These are phyloP conservation scores for Phaonia tiefii DNA, from an alignment of 2,888 invertebrate species.

Conservation along the genomic window DNA sequence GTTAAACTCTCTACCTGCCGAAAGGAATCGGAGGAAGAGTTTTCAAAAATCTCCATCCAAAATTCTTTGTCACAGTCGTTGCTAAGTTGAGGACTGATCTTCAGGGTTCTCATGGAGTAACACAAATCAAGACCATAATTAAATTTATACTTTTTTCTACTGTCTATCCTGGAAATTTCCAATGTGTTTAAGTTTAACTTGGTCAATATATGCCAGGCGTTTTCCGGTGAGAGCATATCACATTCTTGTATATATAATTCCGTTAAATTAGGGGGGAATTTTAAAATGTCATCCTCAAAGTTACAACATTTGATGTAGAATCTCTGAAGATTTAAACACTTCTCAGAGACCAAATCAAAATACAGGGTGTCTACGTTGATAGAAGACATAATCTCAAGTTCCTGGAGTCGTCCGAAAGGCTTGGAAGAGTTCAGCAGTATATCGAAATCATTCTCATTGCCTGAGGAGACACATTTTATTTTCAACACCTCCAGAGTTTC, in stretches of 20 bases:
- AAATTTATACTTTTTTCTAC: neutral
- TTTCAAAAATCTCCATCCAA: neutral
- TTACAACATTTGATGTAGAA: neutral
- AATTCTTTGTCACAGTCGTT: constrained; percentile 2
- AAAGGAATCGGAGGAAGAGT: neutral
- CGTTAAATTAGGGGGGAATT: neutral
- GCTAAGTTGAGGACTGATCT: neutral
- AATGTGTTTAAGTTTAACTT: neutral
- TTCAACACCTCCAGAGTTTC: neutral
- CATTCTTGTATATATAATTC: neutral
- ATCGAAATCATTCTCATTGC: neutral
- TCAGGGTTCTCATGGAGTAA: neutral
- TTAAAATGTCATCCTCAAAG: neutral
- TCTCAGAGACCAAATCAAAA: neutral
- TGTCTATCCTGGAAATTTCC: constrained; percentile 4
- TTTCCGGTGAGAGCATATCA: neutral
- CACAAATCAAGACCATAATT: neutral
- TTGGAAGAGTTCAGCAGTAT: neutral
- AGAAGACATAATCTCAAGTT: neutral
- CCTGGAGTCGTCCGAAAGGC: neutral
- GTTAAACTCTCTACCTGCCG: neutral
- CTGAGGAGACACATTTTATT: neutral
- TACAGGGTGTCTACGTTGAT: neutral
- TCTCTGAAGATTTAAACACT: neutral
- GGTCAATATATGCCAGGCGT: neutral